Conservation (phyloP, 2,113 vertebrate species). For the Rhinoptilus africanus region DNA sequence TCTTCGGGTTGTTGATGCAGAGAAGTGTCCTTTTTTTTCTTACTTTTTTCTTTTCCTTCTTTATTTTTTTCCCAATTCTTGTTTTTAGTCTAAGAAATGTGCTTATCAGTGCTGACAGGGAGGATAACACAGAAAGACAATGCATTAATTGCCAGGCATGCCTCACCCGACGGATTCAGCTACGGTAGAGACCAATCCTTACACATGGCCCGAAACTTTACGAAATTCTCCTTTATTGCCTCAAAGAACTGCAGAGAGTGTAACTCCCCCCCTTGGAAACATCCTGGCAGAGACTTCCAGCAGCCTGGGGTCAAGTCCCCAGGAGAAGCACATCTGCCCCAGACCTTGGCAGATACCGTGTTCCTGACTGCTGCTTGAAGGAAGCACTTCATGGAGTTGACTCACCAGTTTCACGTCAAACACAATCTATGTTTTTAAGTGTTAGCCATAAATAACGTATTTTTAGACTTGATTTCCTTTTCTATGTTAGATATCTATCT, state of each 20-base stretch:
- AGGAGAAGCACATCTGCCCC: not conserved
- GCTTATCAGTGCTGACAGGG: not conserved
- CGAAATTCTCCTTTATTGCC: not conserved
- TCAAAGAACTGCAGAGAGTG: not conserved
- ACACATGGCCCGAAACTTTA: fast-evolving
- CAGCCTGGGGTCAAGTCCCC: not conserved
- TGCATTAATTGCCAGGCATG: not conserved
- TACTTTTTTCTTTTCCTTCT: not conserved
- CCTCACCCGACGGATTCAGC: not conserved
- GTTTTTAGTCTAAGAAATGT: not conserved
- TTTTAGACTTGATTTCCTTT: not conserved
- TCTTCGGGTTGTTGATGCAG: not conserved
- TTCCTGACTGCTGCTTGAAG: not conserved
- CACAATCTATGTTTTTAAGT: not conserved
- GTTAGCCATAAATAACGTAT: not conserved
- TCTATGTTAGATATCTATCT: not conserved
- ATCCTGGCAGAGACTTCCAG: fast-evolving
- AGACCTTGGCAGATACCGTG: fast-evolving
- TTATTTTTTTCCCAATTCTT: not conserved
- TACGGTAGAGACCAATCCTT: not conserved
- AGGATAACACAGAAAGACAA: not conserved
- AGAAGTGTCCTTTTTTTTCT: not conserved
- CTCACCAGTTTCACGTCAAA: not conserved
- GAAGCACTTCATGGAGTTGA: not conserved
- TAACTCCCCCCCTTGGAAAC: not conserved